Conservation (phyloP, 64 coral and sea anemone species). For the Porites australiensis region DNA sequence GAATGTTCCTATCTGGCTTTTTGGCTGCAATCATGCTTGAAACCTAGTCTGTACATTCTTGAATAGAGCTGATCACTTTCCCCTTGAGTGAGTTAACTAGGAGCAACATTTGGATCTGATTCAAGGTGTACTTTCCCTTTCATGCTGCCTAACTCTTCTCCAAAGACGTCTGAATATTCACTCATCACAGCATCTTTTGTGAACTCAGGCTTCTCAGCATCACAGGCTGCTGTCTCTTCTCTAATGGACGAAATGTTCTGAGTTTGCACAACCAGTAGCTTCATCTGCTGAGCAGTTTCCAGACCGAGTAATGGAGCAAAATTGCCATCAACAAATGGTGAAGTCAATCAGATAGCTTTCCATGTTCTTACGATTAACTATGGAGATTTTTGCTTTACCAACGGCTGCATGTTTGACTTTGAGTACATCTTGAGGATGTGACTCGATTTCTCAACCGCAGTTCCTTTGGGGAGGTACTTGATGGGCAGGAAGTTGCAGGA, state of each 20-base stretch:
- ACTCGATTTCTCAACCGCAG: too few species aligned
- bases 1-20: too few species aligned
- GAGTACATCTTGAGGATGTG: too few species aligned
- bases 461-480: too few species aligned
- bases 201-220: not conserved
- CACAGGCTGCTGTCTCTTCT: too few species aligned
- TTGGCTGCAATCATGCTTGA: not conserved
- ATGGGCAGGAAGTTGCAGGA: too few species aligned
- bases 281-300: not conserved
- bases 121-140: not conserved
- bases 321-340: not conserved
- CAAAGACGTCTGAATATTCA: conserved; percentile 33
- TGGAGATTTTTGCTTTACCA: not conserved
- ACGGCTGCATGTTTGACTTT: not conserved
- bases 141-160: not conserved
- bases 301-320: not conserved
- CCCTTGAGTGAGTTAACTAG: not conserved
- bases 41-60: not conserved
- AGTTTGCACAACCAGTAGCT: not conserved
- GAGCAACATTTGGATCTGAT: too few species aligned
- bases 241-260: too few species aligned
- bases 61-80: not conserved
- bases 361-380: not conserved
- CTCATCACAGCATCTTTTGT: conserved; percentile 8
- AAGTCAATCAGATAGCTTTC: too few species aligned